Evolutionary conservation across 2,888 invertebrate species (phyloP).

Genomic region (Pheosia tremula): DNA sequence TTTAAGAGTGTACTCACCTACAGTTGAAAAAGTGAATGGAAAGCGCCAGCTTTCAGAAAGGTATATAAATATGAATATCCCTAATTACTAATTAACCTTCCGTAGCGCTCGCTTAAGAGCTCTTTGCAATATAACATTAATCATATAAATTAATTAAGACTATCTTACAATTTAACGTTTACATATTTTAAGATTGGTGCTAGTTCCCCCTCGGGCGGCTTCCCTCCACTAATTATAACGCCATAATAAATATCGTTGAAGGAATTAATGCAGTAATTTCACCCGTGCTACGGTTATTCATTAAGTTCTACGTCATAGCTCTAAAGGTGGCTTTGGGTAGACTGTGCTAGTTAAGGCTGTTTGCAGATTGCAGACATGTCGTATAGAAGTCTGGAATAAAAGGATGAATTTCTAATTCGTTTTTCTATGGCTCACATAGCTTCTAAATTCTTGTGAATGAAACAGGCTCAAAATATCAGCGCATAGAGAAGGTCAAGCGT

Average conservation of each 20-base stretch:
- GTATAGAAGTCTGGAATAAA: not conserved
- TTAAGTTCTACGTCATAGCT: constrained; percentile 48
- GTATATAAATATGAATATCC: not conserved
- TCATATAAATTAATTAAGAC: constrained; percentile 30
- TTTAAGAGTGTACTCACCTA: not conserved
- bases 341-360: constrained; percentile 14
- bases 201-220: constrained; percentile 19
- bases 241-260: constrained; percentile 55
- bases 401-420: not conserved
- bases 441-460: too few species aligned
- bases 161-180: constrained; percentile 35
- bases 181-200: constrained; percentile 33
- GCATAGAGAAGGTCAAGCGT: too few species aligned
- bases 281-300: constrained; percentile 45
- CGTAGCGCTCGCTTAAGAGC: not conserved
- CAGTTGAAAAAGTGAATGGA: too few species aligned
- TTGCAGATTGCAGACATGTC: constrained; percentile 12
- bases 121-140: constrained; percentile 27
- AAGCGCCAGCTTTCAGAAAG: too few species aligned
- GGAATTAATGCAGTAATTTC: constrained; percentile 61
- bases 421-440: not conserved
- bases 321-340: constrained; percentile 27
- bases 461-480: too few species aligned
- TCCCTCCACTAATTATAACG: constrained; percentile 49
- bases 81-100: constrained; percentile 6